Base-by-base conservation (phyloP, 1,140 invertebrate genomes). In the Diuraphis noxia region DNA sequence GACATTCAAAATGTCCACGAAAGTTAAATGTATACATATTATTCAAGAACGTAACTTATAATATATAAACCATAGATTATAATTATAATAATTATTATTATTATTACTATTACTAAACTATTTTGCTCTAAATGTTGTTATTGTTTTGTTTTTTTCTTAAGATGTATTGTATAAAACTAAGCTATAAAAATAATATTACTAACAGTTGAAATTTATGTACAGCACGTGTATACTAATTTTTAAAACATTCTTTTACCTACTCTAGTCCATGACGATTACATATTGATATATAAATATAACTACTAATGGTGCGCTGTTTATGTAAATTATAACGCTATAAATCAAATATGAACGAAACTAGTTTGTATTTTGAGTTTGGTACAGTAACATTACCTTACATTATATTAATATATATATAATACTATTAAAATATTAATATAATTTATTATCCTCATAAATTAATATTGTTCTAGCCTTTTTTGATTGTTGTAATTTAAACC, bases 201-300 rank as follows among this genome's bases (percentile, higher is more conserved):
- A 49, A 81, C 40, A 41, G 34, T 91, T 91, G 77, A 81, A 41
- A 91, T 52, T 86, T 52, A 52, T 91, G 89, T 91, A 91, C 72
- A 91, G 89, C 89, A 91, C 89, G 89, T 91, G 89, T 91, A 91
- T 72, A 88, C 56, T 88, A 43, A 89, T 90, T 77, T 82, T 91
- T 91, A 90, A n/a, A 91, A 81, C 34, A 79, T 49, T 91, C 40
- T 49, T 91, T 88, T 63, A n/a, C n/a, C n/a, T n/a, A 63, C 30
- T 88, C 36, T 56, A 88, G 49, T 88, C 86, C 63, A 88, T 6
- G 36, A 88, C 30, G 36, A 30, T 91, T 91, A 91, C 17, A 34
- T 90, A 77, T 72, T 72, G 36, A 81, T n/a, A 84, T 46, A 43
- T 72, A 46, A 77, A 56, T 38, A 89, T 77, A 46, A 85, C 41